Conservation (phyloP, 2,797 vertebrate genomes). For the Tangara arthus region DNA sequence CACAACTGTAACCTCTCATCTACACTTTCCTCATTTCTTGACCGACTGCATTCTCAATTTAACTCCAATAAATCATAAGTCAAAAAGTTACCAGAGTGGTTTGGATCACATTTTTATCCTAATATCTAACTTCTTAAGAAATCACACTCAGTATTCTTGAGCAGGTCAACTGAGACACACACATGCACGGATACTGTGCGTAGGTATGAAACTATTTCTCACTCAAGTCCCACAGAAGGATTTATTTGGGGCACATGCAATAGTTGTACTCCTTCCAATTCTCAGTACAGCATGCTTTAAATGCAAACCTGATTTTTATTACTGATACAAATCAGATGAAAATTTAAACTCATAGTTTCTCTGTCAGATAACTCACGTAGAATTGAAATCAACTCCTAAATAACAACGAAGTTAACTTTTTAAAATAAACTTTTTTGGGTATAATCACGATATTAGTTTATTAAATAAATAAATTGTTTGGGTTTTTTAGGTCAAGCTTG, state of each 20-base stretch:
- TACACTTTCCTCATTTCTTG: not conserved
- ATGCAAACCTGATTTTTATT: not conserved
- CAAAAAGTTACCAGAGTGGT: not conserved
- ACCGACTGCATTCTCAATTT: not conserved
- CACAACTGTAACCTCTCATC: not conserved
- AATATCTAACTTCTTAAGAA: not conserved
- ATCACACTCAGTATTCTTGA: not conserved
- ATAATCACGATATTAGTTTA: not conserved
- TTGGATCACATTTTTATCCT: not conserved
- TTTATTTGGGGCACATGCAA: not conserved
- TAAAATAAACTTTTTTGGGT: not conserved
- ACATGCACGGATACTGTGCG: accelerated
- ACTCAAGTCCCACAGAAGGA: not conserved
- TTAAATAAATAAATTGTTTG: not conserved
- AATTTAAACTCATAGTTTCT: not conserved
- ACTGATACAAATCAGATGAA: not conserved
- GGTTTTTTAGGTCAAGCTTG: not conserved
- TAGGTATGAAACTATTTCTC: not conserved
- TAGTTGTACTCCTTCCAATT: not conserved
- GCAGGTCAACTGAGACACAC: not conserved
- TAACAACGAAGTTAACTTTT: not conserved
- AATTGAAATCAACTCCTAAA: not conserved
- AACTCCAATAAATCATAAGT: not conserved
- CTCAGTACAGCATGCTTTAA: not conserved
- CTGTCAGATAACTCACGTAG: not conserved